Evolutionary conservation across 2,888 invertebrate genomes (phyloP), one percentile per base, ranked within the genome.

Genomic region (Apamea monoglypha): DNA sequence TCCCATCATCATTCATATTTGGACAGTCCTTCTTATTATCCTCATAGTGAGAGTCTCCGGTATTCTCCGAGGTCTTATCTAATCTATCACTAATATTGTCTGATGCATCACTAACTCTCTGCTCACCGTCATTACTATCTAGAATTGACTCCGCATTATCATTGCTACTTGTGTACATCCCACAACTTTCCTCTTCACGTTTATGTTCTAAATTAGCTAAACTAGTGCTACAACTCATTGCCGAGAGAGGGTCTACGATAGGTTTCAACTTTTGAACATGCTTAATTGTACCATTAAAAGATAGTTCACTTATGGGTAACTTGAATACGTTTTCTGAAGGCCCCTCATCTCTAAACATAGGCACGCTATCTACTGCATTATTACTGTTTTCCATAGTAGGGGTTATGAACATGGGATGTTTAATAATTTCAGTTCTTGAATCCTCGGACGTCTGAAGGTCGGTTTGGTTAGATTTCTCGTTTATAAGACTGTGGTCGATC

Each of bases 351-450:
- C 93, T 93, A 75, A 96, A 96, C 92, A 96, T 89, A 0, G 95
- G 96, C 64, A 95, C 96, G 87, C 96, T 95, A 80, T 97, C 97
- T 6, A 97, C 95, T 8, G 97, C 97, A 93, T 97, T 97, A 85
- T 96, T 97, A 83, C 97, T 97, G 81, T 97, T 97, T 89, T 97
- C 97, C 97, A 97, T 97, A 70, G 96, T 97, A 82, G 96, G 95
- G 88, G 96, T 95, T 93, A 96, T 95, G 70, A 97, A 96, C 72
- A 96, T 92, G 40, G 96, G 94, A 71, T 94, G 94, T 81, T 95
- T 95, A 82, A 93, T 92, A 76, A 89, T 87, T 81, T 92, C 93
- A 14, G 91, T 92, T 89, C 95, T 96, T 0, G 94, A 95, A 78
- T 96, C 96, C 85, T 96, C 96, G 0, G 95, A 96, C 8, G 95